Percentiles rank a stretch among this genome's conserved stretches.
These are phyloP conservation scores for Typhlichthys eigenmanni DNA, from an alignment of 2,797 vertebrate species.

Conservation along the genomic window DNA sequence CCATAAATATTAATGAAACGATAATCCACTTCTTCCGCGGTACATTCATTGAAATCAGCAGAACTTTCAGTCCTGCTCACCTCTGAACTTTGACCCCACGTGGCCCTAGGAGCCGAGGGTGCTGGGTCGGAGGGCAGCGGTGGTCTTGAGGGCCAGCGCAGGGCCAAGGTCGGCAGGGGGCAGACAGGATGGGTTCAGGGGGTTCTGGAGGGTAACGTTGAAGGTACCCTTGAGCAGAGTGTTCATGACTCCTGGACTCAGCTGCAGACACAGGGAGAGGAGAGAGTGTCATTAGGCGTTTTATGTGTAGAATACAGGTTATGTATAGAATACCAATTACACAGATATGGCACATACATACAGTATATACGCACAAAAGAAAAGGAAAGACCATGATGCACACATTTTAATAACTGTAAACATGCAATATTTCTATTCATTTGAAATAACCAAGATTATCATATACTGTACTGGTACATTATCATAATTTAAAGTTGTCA, in stretches of 20 bases:
- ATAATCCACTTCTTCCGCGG: slow-evolving; percentile 12
- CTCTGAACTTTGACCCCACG: slow-evolving; percentile 48
- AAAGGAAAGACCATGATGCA: background rate
- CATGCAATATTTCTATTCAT: too few relatives aligned
- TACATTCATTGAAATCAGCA: slow-evolving; percentile 41
- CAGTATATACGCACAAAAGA: background rate
- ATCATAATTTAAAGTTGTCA: too few relatives aligned
- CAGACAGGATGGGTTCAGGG: slow-evolving; percentile 30
- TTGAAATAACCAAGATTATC: too few relatives aligned
- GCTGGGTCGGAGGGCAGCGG: slow-evolving; percentile 17
- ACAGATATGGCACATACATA: background rate
- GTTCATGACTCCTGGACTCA: slow-evolving; percentile 66
- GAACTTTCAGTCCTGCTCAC: slow-evolving; percentile 40
- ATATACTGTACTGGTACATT: too few relatives aligned
- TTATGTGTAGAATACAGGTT: too few relatives aligned
- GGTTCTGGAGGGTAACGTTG: slow-evolving; percentile 68
- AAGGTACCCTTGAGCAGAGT: slow-evolving; percentile 74
- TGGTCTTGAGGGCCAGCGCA: slow-evolving; percentile 11
- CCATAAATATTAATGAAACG: slow-evolving; percentile 54
- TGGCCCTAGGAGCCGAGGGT: slow-evolving; percentile 30
- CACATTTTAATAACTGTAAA: background rate
- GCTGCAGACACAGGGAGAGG: slow-evolving; percentile 44
- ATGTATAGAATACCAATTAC: background rate
- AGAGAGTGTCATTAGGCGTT: background rate
- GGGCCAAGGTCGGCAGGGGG: slow-evolving; percentile 2